Evolutionary conservation across 2,888 invertebrate species (phyloP), one percentile per base, ranked within the genome.

Genomic region (Axea sp.): DNA sequence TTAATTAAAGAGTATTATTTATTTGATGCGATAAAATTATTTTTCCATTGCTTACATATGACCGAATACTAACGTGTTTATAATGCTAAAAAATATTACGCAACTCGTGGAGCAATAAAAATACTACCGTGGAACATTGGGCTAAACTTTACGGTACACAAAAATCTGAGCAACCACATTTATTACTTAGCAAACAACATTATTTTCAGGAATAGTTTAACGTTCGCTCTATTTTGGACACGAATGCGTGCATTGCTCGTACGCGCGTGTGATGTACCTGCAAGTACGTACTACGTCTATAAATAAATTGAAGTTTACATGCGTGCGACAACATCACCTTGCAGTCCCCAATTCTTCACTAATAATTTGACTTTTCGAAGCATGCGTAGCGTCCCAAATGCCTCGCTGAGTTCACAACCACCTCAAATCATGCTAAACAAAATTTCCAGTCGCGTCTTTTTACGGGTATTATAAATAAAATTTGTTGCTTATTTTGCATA

Each of bases 271-370:
- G 60, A 51, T 68, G 12, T 64, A 72, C 57, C 55, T 49, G 49
- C 55, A 14, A 47, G 43, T 68, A 49, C 47, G 26, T 60, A 41
- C 35, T 37, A 30, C 41, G 51, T 35, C 64, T 65, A 65, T 65
- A 73, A 73, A 65, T 73, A 73, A 43, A 51, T 59, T 59, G 5
- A 47, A 65, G 64, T 72, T 72, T 72, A 72, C 72, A 59, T 33
- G 62, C 68, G 45, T 45, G 45, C 64, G 62, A 57, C 62, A 47
- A 62, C 71, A 35, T 62, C 57, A 72, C 47, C 64, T 64, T 31
- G 57, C 64, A 64, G 71, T 43, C 57, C 49, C 26, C 71, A 35
- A 64, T 72, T 72, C 62, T 57, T 71, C 33, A 39, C 39, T 22
- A 62, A 62, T 62, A 71, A 71, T 62, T 62, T 41, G 33, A 60